A percentile compares a stretch with the other conserved stretches of the same genome.
These are phyloP conservation scores for Epicauta chinensis DNA, from an alignment of 1,140 invertebrate genomes.

Conservation along the genomic window DNA sequence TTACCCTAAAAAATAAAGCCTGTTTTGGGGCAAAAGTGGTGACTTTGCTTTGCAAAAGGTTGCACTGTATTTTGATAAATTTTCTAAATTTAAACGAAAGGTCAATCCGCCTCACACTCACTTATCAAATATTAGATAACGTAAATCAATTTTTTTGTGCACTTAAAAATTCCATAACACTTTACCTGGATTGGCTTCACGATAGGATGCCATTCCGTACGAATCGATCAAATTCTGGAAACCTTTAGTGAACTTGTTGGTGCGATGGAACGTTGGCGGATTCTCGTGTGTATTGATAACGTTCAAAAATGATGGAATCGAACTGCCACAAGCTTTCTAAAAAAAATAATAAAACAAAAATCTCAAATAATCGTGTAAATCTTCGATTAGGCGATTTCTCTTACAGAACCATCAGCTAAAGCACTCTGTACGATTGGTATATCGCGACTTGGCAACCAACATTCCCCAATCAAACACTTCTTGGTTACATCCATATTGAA, in stretches of 20 bases:
- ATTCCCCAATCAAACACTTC: slow-evolving; percentile 95
- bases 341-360: slow-evolving; percentile 23
- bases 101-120: too few species aligned
- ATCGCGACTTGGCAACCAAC: slow-evolving; percentile 89
- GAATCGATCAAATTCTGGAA: slow-evolving; percentile 96
- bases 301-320: slow-evolving; percentile 93
- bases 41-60: too few species aligned
- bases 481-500: slow-evolving; percentile 90
- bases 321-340: slow-evolving; percentile 82
- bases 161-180: slow-evolving; percentile 2
- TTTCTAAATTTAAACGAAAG: too few species aligned
- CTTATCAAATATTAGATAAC: too few species aligned
- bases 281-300: slow-evolving; percentile 82
- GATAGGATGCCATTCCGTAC: slow-evolving; percentile 88
- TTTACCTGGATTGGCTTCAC: slow-evolving; percentile 89
- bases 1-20: too few species aligned
- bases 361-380: too few species aligned
- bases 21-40: too few species aligned
- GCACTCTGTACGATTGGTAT: slow-evolving; percentile 82
- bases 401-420: slow-evolving; percentile 89
- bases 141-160: too few species aligned
- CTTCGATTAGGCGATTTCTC: slow-evolving; percentile 36
- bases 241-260: slow-evolving; percentile 92
- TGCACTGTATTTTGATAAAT: too few species aligned
- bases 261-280: slow-evolving; percentile 92